Conservation (phyloP, 2,113 vertebrate species). For the Poeciliopsis prolifica region DNA sequence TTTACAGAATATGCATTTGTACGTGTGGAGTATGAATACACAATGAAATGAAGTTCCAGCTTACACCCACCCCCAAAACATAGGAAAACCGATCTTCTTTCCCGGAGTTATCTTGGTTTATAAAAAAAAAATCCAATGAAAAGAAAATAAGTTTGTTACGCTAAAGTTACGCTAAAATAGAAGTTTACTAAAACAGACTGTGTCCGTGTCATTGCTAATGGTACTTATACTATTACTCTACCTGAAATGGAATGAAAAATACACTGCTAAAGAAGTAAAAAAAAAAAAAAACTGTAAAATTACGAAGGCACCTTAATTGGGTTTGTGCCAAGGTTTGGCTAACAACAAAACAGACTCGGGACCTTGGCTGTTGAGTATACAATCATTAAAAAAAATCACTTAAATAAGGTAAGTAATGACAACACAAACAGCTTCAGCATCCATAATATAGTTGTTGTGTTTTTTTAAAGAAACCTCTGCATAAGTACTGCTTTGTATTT, state of each 20-base stretch:
- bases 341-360: background rate
- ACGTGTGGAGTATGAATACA: conserved; percentile 67
- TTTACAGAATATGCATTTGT: background rate
- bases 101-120: conserved; percentile 29
- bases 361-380: background rate
- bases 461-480: too few relatives aligned
- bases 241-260: background rate
- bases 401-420: background rate
- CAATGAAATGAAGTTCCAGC: conserved; percentile 70
- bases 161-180: conserved; percentile 6
- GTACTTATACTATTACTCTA: background rate
- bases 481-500: too few relatives aligned
- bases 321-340: background rate
- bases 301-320: background rate
- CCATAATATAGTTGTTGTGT: background rate
- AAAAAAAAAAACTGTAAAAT: background rate
- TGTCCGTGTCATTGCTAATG: background rate
- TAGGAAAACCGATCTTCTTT: conserved; percentile 56
- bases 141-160: background rate
- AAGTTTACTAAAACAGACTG: background rate
- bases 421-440: background rate
- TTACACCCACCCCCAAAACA: conserved; percentile 6
- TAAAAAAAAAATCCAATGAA: conserved; percentile 2
- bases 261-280: background rate
- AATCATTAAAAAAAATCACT: background rate